phyloP scores from a whole-genome alignment of 1,140 invertebrate species.

The Bombus cullumanus region DNA sequence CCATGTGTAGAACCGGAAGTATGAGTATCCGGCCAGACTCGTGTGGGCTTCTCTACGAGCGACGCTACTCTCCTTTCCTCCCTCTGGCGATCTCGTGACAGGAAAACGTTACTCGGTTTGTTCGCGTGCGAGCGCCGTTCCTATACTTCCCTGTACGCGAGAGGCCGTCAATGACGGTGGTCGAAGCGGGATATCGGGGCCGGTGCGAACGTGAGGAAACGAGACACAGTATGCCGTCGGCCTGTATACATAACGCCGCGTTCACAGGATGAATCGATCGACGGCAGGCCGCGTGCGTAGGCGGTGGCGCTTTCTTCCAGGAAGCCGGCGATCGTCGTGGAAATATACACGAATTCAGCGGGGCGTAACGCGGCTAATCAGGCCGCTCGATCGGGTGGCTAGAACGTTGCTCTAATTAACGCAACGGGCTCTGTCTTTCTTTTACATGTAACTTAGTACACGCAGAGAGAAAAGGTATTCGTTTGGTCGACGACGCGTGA shows the following conservation, averaged over 20 bases:
- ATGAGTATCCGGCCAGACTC: slow-evolving; percentile 83
- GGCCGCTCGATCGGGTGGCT: neutral
- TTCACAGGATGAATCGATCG: slow-evolving; percentile 53
- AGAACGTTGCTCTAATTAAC: slow-evolving; percentile 4
- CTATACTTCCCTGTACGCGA: slow-evolving; percentile 50
- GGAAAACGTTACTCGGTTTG: slow-evolving; percentile 45
- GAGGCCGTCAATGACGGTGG: slow-evolving; percentile 49
- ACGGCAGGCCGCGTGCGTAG: slow-evolving; percentile 15
- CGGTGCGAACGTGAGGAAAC: neutral
- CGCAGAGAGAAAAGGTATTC: neutral
- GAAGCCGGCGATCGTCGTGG: slow-evolving; percentile 37
- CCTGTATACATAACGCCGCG: slow-evolving; percentile 10
- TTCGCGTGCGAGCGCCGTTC: slow-evolving; percentile 64
- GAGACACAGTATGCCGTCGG: slow-evolving; percentile 37
- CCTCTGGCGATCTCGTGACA: slow-evolving; percentile 39
- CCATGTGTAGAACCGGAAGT: slow-evolving; percentile 83
- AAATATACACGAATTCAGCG: slow-evolving; percentile 10
- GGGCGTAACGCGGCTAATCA: slow-evolving; percentile 20
- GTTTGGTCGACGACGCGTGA: neutral
- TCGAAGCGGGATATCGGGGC: slow-evolving; percentile 32
- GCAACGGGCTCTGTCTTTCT: neutral
- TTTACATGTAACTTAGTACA: neutral
- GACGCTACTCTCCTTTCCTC: slow-evolving; percentile 69
- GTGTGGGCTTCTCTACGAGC: slow-evolving; percentile 81
- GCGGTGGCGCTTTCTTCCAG: slow-evolving; percentile 42